Evolutionary conservation across 2,888 invertebrate species (phyloP).

Genomic region (Himalopsyche anomala): DNA sequence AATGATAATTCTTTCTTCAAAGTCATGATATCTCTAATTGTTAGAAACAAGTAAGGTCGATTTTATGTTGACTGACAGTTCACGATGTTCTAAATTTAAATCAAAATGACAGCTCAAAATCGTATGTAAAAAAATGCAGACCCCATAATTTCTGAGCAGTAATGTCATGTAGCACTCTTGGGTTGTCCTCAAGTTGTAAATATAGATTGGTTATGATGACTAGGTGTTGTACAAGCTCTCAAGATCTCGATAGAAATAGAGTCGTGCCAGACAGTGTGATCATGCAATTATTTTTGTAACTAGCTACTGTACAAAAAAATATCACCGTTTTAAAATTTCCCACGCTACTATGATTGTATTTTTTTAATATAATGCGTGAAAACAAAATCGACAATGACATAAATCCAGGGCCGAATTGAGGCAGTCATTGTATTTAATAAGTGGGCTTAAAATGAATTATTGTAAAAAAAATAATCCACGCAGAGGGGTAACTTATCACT

Average conservation of each 20-base stretch:
- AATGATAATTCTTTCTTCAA: neutral
- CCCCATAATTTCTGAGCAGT: neutral
- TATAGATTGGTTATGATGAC: neutral
- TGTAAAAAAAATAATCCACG: neutral
- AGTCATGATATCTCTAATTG: neutral
- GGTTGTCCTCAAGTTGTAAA: neutral
- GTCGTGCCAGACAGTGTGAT: too few relatives aligned
- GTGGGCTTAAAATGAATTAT: neutral
- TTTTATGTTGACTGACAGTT: neutral
- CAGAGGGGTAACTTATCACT: neutral
- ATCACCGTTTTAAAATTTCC: neutral
- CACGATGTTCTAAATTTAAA: neutral
- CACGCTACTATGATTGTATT: neutral
- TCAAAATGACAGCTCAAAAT: neutral
- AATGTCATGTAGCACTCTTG: neutral
- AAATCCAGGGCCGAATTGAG: neutral
- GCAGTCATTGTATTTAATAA: neutral
- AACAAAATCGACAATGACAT: neutral
- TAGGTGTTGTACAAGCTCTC: neutral
- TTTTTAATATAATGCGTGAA: neutral
- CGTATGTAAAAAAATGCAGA: neutral
- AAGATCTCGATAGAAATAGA: too few relatives aligned
- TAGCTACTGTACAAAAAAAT: neutral
- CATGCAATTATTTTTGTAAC: constrained; percentile 1
- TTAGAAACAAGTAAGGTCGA: neutral